Evolutionary conservation across 2,797 vertebrate genomes (phyloP).

Genomic region (Mus minutoides): DNA sequence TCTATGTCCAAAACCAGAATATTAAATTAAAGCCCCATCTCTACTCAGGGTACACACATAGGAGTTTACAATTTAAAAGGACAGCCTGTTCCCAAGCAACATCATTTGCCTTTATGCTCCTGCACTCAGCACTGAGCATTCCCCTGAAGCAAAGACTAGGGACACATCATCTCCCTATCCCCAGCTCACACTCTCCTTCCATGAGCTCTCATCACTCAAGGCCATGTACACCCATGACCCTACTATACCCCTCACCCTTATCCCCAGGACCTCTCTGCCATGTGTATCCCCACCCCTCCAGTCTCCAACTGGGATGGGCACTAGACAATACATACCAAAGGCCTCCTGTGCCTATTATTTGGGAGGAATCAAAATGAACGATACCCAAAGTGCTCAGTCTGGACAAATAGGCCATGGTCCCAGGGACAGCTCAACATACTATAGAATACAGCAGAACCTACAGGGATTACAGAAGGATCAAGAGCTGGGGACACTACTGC

Average conservation of each 20-base stretch:
- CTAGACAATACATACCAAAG: not conserved
- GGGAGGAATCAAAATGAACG: slow-evolving; percentile 16
- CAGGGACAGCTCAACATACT: not conserved
- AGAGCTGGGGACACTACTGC: not conserved
- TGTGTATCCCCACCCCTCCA: not conserved
- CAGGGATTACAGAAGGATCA: not conserved
- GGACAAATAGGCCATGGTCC: not conserved
- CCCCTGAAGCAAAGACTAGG: slow-evolving; percentile 61
- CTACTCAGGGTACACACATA: slow-evolving; percentile 53
- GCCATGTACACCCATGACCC: not conserved
- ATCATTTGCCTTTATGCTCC: slow-evolving; percentile 49
- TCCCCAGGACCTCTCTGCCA: not conserved
- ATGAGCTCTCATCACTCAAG: not conserved
- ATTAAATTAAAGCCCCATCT: slow-evolving; percentile 55
- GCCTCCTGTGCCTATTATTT: slow-evolving; percentile 12
- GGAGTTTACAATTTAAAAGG: slow-evolving; percentile 64
- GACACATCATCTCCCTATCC: not conserved
- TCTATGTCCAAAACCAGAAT: slow-evolving; percentile 51
- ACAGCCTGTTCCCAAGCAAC: slow-evolving; percentile 61
- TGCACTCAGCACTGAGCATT: not conserved
- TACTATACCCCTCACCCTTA: not conserved
- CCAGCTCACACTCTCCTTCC: slow-evolving; percentile 32
- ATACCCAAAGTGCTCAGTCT: not conserved
- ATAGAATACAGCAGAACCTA: not conserved
- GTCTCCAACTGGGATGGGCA: not conserved